Evolutionary conservation across 1,140 invertebrate genomes (phyloP).

Genomic region (Drosophila mayri): DNA sequence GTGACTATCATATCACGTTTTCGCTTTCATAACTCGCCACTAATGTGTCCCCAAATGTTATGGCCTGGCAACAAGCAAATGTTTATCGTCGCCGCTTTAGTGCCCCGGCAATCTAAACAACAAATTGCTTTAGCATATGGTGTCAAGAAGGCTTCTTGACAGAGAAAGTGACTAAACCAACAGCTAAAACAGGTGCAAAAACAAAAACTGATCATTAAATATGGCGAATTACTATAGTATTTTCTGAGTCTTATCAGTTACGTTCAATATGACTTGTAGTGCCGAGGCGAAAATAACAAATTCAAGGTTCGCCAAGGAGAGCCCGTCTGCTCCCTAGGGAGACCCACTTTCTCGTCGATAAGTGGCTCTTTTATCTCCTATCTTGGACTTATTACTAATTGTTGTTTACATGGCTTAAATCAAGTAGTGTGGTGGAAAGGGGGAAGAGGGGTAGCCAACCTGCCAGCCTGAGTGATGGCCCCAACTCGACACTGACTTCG

Average conservation of each 20-base stretch:
- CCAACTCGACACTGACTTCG: constrained; percentile 8
- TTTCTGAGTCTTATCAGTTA: constrained; percentile 29
- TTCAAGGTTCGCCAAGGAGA: constrained; percentile 21
- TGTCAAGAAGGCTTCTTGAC: not conserved
- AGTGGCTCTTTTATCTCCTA: constrained; percentile 1
- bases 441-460: not conserved
- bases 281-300: constrained; percentile 6
- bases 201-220: constrained; percentile 4
- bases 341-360: constrained; percentile 37
- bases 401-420: constrained; percentile 22
- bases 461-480: constrained; percentile 25
- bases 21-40: constrained; percentile 13
- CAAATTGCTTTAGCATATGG: constrained; percentile 22
- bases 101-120: constrained; percentile 5
- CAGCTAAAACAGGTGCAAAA: constrained; percentile 19
- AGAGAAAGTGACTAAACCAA: constrained; percentile 3
- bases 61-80: constrained; percentile 43
- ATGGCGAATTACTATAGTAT: constrained; percentile 12
- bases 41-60: not conserved
- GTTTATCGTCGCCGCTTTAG: constrained; percentile 13
- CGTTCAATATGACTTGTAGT: constrained; percentile 8
- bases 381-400: constrained; percentile 23
- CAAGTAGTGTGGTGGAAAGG: constrained; percentile 4
- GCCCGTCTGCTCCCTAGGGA: not conserved
- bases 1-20: constrained; percentile 64